Percentiles rank a stretch among this genome's conserved stretches.
Evolutionary conservation across 2,888 invertebrate genomes (phyloP).

Genomic region (Synanthedon myopaeformis): DNA sequence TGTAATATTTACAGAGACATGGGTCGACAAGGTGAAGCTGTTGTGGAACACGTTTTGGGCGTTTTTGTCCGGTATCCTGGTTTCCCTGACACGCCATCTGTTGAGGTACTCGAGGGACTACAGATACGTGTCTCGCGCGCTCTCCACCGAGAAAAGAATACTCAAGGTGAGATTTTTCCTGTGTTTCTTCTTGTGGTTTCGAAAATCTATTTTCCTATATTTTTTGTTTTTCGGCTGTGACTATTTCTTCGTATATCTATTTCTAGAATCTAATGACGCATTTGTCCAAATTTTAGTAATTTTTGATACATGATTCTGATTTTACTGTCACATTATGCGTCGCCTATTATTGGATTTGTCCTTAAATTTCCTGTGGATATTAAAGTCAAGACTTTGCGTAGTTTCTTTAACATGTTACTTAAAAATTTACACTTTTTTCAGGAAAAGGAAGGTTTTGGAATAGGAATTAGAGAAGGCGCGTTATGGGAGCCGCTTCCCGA

Average conservation of each 20-base stretch:
- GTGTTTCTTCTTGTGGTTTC: no score
- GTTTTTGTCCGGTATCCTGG: slow-evolving; percentile 81
- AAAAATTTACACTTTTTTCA: slow-evolving; percentile 27
- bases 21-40: slow-evolving; percentile 56
- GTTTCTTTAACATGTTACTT: no score
- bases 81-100: slow-evolving; percentile 83
- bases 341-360: no score
- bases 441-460: slow-evolving; percentile 79
- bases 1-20: slow-evolving; percentile 23
- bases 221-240: no score
- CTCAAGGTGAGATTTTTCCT: slow-evolving; percentile 74
- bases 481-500: slow-evolving; percentile 71
- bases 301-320: no score
- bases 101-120: slow-evolving; percentile 94
- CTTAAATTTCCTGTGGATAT: no score
- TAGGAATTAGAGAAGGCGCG: slow-evolving; percentile 74
- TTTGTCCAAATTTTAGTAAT: no score
- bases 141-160: slow-evolving; percentile 88
- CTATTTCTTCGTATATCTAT: no score
- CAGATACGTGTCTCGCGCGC: slow-evolving; percentile 90
- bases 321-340: no score
- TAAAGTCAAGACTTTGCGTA: no score
- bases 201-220: no score
- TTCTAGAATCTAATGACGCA: no score
- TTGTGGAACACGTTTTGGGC: slow-evolving; percentile 71